Conservation (phyloP, 1,140 invertebrate genomes). For the Drosophila pruinosa region DNA sequence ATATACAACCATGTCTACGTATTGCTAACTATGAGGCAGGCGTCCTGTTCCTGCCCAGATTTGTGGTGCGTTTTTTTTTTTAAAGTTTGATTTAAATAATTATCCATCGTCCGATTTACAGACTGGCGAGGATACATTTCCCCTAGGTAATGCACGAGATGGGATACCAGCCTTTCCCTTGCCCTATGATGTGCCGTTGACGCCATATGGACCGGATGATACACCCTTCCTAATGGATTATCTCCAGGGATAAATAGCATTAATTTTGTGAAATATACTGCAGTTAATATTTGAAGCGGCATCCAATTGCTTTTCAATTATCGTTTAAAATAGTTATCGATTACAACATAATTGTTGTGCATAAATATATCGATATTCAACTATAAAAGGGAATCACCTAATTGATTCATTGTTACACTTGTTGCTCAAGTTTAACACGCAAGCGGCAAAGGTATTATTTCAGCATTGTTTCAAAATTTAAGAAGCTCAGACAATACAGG, state of each 20-base stretch:
- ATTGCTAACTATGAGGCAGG: constrained; percentile 96
- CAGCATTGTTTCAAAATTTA: too few relatives aligned
- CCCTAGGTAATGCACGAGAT: constrained; percentile 80
- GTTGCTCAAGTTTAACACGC: too few relatives aligned
- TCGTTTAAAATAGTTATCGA: too few relatives aligned
- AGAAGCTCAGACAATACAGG: too few relatives aligned
- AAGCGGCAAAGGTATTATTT: too few relatives aligned
- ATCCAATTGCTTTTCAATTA: too few relatives aligned
- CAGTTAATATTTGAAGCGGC: too few relatives aligned
- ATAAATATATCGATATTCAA: too few relatives aligned
- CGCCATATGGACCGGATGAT: constrained; percentile 86
- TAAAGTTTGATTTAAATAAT: not conserved
- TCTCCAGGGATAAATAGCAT: constrained; percentile 57
- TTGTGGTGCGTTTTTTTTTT: constrained; percentile 87
- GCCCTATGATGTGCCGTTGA: constrained; percentile 91
- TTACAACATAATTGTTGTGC: too few relatives aligned
- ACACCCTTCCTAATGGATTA: constrained; percentile 85
- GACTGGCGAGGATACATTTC: constrained; percentile 81
- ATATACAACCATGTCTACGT: constrained; percentile 85
- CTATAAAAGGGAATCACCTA: too few relatives aligned
- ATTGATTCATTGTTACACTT: too few relatives aligned
- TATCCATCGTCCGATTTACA: constrained; percentile 18
- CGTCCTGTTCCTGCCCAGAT: constrained; percentile 93
- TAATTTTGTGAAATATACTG: too few relatives aligned
- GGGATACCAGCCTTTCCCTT: constrained; percentile 86